phyloP scores from a whole-genome alignment of 2,888 invertebrate genomes.

The Leptarthrus brevirostris region DNA sequence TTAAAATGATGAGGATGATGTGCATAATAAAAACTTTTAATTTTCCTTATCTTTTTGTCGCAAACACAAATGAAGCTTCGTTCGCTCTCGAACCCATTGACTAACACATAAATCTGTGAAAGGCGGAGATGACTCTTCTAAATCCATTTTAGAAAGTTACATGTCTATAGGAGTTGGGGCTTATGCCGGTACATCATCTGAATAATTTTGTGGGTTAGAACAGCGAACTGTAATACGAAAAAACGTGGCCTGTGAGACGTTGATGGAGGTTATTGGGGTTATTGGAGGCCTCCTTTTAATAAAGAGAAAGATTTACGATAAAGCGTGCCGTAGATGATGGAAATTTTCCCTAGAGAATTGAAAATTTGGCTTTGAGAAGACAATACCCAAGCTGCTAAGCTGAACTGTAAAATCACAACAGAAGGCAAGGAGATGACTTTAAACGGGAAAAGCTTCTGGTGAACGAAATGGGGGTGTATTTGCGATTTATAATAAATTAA shows the following conservation, averaged over 20 bases:
- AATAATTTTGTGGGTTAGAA: constrained; percentile 31
- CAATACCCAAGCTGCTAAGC: constrained; percentile 21
- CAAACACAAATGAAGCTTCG: constrained; percentile 15
- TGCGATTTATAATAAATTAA: constrained; percentile 42
- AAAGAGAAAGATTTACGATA: constrained; percentile 39
- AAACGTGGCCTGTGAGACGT: constrained; percentile 16
- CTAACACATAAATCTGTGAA: not conserved
- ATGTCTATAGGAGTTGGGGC: not conserved
- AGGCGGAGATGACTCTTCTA: not conserved
- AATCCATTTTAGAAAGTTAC: constrained; percentile 25
- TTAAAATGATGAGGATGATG: constrained; percentile 23
- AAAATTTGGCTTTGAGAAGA: constrained; percentile 11
- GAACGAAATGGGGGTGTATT: not conserved
- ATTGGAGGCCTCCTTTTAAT: constrained; percentile 27
- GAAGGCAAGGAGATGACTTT: not conserved
- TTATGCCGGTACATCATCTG: constrained; percentile 9
- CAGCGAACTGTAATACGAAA: not conserved
- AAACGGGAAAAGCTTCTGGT: constrained; percentile 3
- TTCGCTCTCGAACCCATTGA: not conserved
- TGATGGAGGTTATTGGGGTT: constrained; percentile 9
- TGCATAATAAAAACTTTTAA: constrained; percentile 36
- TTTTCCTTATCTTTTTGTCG: constrained; percentile 31
- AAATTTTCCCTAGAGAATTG: constrained; percentile 35
- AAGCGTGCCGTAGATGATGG: constrained; percentile 17
- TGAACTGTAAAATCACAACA: constrained; percentile 22